Conservation (phyloP, 2,888 invertebrate species). For the Dendrolimus houi region DNA sequence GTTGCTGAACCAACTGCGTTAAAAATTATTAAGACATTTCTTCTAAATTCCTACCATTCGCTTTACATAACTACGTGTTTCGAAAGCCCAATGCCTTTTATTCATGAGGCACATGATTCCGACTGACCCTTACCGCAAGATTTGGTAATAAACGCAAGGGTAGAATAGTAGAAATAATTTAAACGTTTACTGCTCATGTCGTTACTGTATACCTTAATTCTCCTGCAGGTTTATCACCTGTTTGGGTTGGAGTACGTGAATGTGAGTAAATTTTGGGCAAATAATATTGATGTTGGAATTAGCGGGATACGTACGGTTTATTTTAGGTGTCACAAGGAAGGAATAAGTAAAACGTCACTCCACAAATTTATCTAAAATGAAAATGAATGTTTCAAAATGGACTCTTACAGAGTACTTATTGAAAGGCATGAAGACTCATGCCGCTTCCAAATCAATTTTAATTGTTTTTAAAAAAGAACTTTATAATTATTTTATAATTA, state of each 20-base stretch:
- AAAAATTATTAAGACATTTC: background rate
- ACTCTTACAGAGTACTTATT: background rate
- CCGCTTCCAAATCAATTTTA: too few relatives aligned
- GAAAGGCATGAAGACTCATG: background rate
- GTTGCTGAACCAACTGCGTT: background rate
- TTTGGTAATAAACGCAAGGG: conserved; percentile 25
- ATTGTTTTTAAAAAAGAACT: too few relatives aligned
- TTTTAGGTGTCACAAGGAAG: background rate
- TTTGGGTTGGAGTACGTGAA: conserved; percentile 3
- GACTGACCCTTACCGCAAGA: conserved; percentile 29
- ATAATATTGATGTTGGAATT: background rate
- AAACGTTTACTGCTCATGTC: conserved; percentile 28
- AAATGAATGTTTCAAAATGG: background rate
- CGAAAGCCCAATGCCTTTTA: conserved; percentile 27
- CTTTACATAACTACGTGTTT: conserved; percentile 28
- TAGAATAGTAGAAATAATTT: conserved; percentile 21
- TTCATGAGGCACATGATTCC: conserved; percentile 34
- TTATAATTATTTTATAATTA: too few relatives aligned
- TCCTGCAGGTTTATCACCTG: conserved; percentile 16
- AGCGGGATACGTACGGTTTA: conserved; percentile 3
- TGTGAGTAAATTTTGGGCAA: conserved; percentile 6
- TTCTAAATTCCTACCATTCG: conserved; percentile 26
- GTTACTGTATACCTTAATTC: conserved; percentile 22
- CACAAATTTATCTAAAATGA: background rate
- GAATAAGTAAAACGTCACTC: background rate